phyloP scores from a whole-genome alignment of 2,888 invertebrate genomes.

The Scaeva pyrastri region DNA sequence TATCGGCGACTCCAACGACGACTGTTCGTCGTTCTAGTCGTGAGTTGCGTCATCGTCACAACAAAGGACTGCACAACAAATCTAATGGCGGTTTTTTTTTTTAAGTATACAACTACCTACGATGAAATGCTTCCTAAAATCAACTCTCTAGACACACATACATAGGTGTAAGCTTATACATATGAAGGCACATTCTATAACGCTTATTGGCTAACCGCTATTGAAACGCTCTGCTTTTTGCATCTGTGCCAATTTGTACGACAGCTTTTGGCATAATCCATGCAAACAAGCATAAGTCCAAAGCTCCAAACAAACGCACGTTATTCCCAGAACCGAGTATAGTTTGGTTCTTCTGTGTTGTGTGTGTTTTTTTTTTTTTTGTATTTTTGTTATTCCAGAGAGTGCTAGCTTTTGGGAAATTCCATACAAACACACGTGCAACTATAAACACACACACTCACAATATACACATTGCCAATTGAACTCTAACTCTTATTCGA shows the following conservation, averaged over 20 bases:
- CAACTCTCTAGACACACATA: background rate
- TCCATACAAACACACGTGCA: background rate
- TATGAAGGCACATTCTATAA: conserved; percentile 32
- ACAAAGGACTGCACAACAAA: background rate
- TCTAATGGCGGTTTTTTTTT: conserved; percentile 19
- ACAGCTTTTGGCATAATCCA: conserved; percentile 46
- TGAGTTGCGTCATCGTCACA: too few species aligned
- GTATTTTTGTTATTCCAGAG: background rate
- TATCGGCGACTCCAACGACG: background rate
- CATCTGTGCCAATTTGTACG: conserved; percentile 56
- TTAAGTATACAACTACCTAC: conserved; percentile 5
- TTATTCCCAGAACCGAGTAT: background rate
- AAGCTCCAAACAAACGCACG: conserved; percentile 35
- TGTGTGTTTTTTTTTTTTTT: background rate
- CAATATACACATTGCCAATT: background rate
- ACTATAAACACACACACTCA: background rate
- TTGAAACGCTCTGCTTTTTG: conserved; percentile 36
- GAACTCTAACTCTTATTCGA: background rate
- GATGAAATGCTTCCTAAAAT: conserved; percentile 4
- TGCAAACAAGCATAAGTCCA: conserved; percentile 51
- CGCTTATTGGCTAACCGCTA: conserved; percentile 43
- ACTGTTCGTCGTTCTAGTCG: background rate
- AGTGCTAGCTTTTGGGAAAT: conserved; percentile 18
- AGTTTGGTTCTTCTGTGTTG: background rate
- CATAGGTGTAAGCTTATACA: conserved; percentile 9